These are phyloP conservation scores for Pterobdella sp. DNA, from an alignment of 2,888 invertebrate species.

Conservation along the genomic window DNA sequence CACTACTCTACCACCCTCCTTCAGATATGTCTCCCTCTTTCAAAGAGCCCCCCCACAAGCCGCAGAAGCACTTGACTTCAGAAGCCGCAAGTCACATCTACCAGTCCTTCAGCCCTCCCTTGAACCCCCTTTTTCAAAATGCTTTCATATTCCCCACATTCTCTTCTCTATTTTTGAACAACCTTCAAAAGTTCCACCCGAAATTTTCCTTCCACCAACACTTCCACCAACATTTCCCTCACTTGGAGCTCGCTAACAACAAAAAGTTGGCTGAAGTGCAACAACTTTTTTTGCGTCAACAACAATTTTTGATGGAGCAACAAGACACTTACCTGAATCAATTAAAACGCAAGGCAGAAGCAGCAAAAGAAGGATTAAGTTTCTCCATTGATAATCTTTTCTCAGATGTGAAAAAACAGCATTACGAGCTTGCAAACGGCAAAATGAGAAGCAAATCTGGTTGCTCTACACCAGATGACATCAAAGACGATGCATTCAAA, in stretches of 20 bases:
- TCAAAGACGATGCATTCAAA: too few relatives aligned
- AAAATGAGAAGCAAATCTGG: too few relatives aligned
- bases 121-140: neutral
- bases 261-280: neutral
- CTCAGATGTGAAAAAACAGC: too few relatives aligned
- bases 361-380: neutral
- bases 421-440: too few relatives aligned
- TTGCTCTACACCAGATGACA: too few relatives aligned
- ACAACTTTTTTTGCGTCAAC: neutral
- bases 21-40: neutral
- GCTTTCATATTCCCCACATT: constrained; percentile 1
- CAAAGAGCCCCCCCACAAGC: neutral
- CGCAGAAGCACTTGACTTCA: neutral
- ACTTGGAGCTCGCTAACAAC: neutral
- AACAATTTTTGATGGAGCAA: neutral
- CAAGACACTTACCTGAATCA: too few relatives aligned
- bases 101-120: neutral
- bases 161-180: neutral
- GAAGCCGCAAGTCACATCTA: neutral
- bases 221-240: constrained; percentile 3
- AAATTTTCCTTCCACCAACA: neutral
- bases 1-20: neutral
- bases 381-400: constrained; percentile 4
- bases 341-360: neutral
- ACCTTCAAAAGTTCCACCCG: neutral